Base-by-base conservation (phyloP, 2,113 vertebrate species). In the Forbesichthys papilliferus region DNA sequence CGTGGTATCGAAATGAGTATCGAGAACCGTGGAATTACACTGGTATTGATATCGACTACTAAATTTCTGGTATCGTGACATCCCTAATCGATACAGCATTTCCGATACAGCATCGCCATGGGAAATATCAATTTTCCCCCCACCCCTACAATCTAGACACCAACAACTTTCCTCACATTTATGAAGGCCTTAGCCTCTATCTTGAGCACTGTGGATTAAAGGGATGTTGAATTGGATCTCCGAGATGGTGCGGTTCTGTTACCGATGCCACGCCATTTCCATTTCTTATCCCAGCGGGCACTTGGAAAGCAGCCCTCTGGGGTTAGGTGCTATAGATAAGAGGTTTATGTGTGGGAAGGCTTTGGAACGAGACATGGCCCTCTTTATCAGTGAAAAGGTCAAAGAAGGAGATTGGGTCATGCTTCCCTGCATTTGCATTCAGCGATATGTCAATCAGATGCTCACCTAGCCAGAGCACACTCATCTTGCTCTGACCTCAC, bases 381-480 rank as follows among this genome's bases (percentile, higher is more conserved):
- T 42, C 7, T 42, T 7, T 42, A 42, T 42, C 36, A 42, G 16
- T 16, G 36, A 68, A 73, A 53, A n/a, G 59, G 78, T 9, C 13
- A 61, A 49, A 51, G 49, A 71, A 59, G 1, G 61, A 74, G 33
- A 57, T 11, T 1, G 6, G 65, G 34, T 13, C 9, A 48, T 80
- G 68, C 68, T 54, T 55, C 16, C 18, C 36, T 67, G 53, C 59
- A 78, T 89, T 83, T 81, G 69, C 82, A 87, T 83, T 78, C 86
- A 63, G 75, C 9, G n/a, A 61, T 48, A 58, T 13, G 18, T 47
- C 64, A 67, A 64, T 79, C 27, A 47, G 68, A 53, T 77, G 76
- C 77, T 82, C 80, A 76, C 78, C 79, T 76, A 73, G 72, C 71
- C 81, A 71, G 69, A 64, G 58, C 69, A 64, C 68, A 58, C 71